Percentiles rank a stretch among this genome's conserved stretches.
Evolutionary conservation across 2,113 vertebrate genomes (phyloP).

Genomic region (Pelobates fuscus): DNA sequence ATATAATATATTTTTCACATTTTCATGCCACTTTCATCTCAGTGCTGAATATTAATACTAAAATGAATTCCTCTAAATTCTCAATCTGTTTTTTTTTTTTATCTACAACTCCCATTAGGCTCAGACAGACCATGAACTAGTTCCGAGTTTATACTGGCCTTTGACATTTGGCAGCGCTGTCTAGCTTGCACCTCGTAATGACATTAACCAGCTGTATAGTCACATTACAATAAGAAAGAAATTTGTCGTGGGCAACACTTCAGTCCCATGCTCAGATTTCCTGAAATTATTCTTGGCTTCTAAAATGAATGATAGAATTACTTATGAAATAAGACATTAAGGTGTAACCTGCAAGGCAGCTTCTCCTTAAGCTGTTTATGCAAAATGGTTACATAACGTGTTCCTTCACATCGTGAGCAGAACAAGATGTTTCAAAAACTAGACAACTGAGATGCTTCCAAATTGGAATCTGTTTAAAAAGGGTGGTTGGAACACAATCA

Average conservation of each 20-base stretch:
- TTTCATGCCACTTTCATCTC: no score
- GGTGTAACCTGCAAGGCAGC: slow-evolving; percentile 1
- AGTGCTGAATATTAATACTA: no score
- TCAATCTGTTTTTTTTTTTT: no score
- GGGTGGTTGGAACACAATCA: no score
- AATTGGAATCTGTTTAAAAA: no score
- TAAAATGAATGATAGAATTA: background rate
- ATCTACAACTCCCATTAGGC: no score
- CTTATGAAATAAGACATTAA: slow-evolving; percentile 21
- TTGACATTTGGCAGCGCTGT: no score
- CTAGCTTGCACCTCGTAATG: background rate
- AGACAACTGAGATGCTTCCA: background rate
- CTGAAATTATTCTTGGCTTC: slow-evolving; percentile 20
- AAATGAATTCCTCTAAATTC: no score
- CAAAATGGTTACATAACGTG: slow-evolving; percentile 14
- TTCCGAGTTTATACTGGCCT: no score
- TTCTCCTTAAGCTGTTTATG: background rate
- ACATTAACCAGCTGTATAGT: slow-evolving; percentile 4
- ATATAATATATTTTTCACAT: no score
- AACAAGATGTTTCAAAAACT: slow-evolving; percentile 20
- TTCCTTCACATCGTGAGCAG: background rate
- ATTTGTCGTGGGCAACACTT: background rate
- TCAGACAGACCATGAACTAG: no score
- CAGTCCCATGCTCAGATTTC: slow-evolving; percentile 7
- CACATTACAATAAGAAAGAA: background rate